Conservation (phyloP, 1,140 invertebrate genomes). For the Pachypsylla venusta region DNA sequence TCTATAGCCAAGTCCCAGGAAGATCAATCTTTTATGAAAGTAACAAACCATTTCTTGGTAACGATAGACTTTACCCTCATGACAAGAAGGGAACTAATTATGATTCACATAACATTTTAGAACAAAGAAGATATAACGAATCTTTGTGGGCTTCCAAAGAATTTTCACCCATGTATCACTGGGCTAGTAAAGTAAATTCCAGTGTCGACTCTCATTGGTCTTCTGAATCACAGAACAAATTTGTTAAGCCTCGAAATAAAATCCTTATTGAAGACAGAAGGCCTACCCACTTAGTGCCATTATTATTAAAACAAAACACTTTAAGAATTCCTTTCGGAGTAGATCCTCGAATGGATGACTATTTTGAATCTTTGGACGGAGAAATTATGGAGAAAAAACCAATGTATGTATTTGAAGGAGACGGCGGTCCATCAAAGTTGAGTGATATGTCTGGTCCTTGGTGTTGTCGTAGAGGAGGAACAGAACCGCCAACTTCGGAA, state of each 20-base stretch:
- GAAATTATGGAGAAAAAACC: slow-evolving; percentile 14
- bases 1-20: neutral
- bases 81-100: neutral
- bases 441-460: slow-evolving; percentile 44
- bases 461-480: slow-evolving; percentile 50
- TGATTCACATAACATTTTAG: neutral
- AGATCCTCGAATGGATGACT: slow-evolving; percentile 18
- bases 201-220: neutral
- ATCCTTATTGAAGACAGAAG: slow-evolving; percentile 8
- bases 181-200: neutral
- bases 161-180: neutral
- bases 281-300: slow-evolving; percentile 9
- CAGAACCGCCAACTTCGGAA: slow-evolving; percentile 47
- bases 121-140: neutral
- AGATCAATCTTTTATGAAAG: neutral
- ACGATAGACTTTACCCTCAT: slow-evolving; percentile 1
- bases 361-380: neutral
- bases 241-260: neutral
- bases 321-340: slow-evolving; percentile 20
- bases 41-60: neutral
- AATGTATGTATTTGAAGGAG: slow-evolving; percentile 42
- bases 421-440: slow-evolving; percentile 44
- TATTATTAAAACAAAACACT: slow-evolving; percentile 15
- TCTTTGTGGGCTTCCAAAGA: neutral
- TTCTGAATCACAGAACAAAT: neutral